phyloP scores from a whole-genome alignment of 2,888 invertebrate species.

The Pollenia amentaria region DNA sequence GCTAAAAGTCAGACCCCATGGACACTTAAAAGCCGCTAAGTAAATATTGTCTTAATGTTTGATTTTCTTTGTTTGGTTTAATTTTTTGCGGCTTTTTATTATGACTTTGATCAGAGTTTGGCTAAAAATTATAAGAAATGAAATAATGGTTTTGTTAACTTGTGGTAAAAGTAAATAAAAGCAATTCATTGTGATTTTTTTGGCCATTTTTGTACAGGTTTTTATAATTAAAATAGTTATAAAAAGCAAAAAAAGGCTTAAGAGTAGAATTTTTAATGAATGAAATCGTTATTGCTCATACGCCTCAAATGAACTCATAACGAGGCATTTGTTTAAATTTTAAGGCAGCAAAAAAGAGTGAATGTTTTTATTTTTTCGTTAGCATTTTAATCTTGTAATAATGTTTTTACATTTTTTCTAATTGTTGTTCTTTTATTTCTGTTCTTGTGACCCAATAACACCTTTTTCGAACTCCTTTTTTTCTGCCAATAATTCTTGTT shows the following conservation, averaged over 20 bases:
- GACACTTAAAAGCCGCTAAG: slow-evolving; percentile 10
- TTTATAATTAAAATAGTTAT: background rate
- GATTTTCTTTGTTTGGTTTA: background rate
- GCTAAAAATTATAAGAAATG: slow-evolving; percentile 4
- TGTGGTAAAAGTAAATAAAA: slow-evolving; percentile 27
- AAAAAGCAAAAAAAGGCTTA: background rate
- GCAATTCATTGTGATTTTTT: slow-evolving; percentile 9
- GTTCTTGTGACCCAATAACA: slow-evolving; percentile 61
- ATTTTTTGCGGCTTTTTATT: slow-evolving; percentile 21
- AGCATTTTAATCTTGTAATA: slow-evolving; percentile 23
- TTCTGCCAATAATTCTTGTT: background rate
- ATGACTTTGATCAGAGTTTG: slow-evolving; percentile 25
- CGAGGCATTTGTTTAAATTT: background rate
- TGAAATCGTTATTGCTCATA: background rate
- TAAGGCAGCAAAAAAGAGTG: background rate
- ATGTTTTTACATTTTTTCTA: background rate
- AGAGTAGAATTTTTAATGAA: background rate
- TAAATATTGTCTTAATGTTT: slow-evolving; percentile 13
- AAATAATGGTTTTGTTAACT: slow-evolving; percentile 40
- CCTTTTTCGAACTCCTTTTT: slow-evolving; percentile 8
- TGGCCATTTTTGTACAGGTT: background rate
- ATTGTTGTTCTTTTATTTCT: slow-evolving; percentile 2
- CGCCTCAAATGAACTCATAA: slow-evolving; percentile 22
- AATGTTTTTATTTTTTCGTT: background rate
- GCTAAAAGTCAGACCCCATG: background rate